Evolutionary conservation across 1,140 invertebrate species (phyloP).

Genomic region (Drosophila parvula): DNA sequence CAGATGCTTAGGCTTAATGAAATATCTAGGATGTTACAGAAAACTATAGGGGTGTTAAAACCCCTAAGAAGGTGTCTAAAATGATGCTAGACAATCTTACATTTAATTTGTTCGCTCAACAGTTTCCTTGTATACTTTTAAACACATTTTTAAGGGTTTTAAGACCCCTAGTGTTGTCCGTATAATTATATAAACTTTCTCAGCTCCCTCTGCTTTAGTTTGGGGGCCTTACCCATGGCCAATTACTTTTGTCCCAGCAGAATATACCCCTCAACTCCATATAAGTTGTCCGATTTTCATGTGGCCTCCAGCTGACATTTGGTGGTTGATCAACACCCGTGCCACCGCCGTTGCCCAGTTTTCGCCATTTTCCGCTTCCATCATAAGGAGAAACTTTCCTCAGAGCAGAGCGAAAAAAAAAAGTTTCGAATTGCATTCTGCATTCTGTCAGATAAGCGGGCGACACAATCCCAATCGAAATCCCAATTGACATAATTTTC

Average conservation of each 20-base stretch:
- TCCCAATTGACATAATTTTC: constrained; percentile 64
- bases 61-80: no score
- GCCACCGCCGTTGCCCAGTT: neutral
- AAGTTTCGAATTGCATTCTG: constrained; percentile 77
- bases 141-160: no score
- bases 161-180: no score
- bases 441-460: constrained; percentile 62
- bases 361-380: constrained; percentile 1
- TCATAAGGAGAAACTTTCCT: constrained; percentile 52
- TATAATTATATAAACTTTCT: no score
- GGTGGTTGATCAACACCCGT: constrained; percentile 64
- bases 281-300: constrained; percentile 19
- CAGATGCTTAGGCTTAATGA: no score
- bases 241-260: constrained; percentile 2
- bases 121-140: no score
- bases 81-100: no score
- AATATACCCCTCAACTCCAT: neutral
- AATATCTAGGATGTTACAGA: no score
- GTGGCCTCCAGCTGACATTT: constrained; percentile 54
- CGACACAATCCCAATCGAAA: constrained; percentile 45
- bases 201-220: neutral
- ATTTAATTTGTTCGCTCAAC: no score
- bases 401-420: constrained; percentile 21
- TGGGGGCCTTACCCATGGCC: constrained; percentile 1
- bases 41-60: no score